Conservation (phyloP, 1,140 invertebrate genomes). For the Drosophila micromelanica region DNA sequence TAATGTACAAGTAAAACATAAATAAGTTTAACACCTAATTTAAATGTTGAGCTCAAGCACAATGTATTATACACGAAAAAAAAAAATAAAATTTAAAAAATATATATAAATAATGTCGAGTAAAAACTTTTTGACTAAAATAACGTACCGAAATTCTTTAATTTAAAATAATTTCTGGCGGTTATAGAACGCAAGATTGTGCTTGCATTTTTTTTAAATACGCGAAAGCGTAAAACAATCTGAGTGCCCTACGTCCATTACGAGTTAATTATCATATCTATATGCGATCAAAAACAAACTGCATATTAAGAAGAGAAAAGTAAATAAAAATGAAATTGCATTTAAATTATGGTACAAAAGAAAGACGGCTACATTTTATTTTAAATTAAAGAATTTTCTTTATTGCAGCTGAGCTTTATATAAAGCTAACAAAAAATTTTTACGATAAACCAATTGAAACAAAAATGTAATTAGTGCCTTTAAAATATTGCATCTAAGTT, state of each 20-base stretch:
- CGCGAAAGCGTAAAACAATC: constrained; percentile 12
- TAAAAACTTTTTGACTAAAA: constrained; percentile 16
- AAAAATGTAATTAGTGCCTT: constrained; percentile 66
- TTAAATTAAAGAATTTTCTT: constrained; percentile 75
- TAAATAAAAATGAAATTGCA: constrained; percentile 57
- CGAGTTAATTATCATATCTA: constrained; percentile 13
- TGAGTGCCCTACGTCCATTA: constrained; percentile 32
- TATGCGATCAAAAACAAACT: constrained; percentile 2
- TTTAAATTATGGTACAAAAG: constrained; percentile 80
- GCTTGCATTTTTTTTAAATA: constrained; percentile 31
- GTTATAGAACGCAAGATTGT: constrained; percentile 12
- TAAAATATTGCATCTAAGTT: constrained; percentile 37
- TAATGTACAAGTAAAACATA: constrained; percentile 71
- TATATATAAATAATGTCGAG: constrained; percentile 17
- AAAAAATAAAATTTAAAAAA: constrained; percentile 46
- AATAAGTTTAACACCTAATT: constrained; percentile 65
- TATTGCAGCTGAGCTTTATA: constrained; percentile 19
- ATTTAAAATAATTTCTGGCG: constrained; percentile 64
- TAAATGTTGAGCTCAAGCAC: constrained; percentile 50
- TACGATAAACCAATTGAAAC: constrained; percentile 26
- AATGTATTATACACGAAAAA: constrained; percentile 65
- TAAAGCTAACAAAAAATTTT: background rate
- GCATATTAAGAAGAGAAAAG: constrained; percentile 33
- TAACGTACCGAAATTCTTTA: constrained; percentile 62
- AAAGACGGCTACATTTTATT: constrained; percentile 44